These are phyloP conservation scores for Hoplostethus atlanticus DNA, from an alignment of 2,797 vertebrate species.

Conservation along the genomic window DNA sequence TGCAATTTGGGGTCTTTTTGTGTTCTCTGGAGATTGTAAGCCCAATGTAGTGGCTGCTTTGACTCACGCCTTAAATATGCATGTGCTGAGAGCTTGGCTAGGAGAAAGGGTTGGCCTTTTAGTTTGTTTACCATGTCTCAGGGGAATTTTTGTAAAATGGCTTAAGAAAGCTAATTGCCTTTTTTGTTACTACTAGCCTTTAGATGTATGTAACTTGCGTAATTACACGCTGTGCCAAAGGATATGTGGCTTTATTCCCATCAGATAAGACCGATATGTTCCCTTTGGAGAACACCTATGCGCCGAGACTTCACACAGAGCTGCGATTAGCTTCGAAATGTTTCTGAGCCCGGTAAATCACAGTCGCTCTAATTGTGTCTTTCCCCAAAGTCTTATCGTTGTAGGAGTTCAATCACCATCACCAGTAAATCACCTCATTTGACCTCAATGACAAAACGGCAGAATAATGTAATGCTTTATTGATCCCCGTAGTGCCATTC, in stretches of 20 bases:
- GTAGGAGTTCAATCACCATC: constrained; percentile 9
- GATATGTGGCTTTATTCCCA: constrained; percentile 67
- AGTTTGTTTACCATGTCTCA: constrained; percentile 79
- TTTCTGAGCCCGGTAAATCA: too few species aligned
- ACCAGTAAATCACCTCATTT: constrained; percentile 35
- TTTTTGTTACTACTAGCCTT: constrained; percentile 81
- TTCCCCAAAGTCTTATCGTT: constrained; percentile 9
- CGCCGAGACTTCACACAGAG: background rate
- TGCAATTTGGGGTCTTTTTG: constrained; percentile 51
- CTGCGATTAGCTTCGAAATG: too few species aligned
- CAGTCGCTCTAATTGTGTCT: too few species aligned
- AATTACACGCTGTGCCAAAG: constrained; percentile 73
- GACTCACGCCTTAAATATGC: constrained; percentile 74
- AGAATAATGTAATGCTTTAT: constrained; percentile 6
- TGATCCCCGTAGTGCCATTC: constrained; percentile 19
- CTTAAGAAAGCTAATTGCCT: constrained; percentile 80
- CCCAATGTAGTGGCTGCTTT: constrained; percentile 47
- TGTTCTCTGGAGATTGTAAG: constrained; percentile 45
- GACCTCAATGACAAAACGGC: background rate
- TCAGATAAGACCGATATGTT: constrained; percentile 52
- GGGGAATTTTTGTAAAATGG: constrained; percentile 73
- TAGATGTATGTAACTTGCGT: constrained; percentile 77
- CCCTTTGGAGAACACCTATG: constrained; percentile 41
- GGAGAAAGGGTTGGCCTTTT: constrained; percentile 56
- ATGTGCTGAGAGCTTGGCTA: constrained; percentile 59